A percentile compares a stretch with the other conserved stretches of the same genome.
Conservation (phyloP, 2,113 vertebrate species). For the Odobenus rosmarus region DNA sequence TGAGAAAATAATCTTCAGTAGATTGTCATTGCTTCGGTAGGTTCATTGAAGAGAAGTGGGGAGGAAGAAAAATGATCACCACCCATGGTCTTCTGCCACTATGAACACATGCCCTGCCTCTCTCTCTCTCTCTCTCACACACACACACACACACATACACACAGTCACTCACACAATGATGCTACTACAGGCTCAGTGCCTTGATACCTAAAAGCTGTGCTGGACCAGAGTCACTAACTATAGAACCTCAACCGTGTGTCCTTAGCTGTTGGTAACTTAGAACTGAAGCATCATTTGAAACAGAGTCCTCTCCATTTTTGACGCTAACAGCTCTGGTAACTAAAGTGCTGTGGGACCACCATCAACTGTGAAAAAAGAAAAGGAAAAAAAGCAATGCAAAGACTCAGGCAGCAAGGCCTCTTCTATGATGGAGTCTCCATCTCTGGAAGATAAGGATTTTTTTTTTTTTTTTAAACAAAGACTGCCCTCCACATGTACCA, state of each 20-base stretch:
- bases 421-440: too few relatives aligned
- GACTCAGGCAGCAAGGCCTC: not conserved
- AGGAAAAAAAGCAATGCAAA: rapidly evolving
- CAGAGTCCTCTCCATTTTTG: not conserved
- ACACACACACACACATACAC: not conserved
- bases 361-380: not conserved
- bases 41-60: not conserved
- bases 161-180: not conserved
- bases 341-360: too few relatives aligned
- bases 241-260: not conserved
- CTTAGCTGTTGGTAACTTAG: not conserved
- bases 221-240: not conserved
- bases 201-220: not conserved
- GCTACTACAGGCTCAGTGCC: not conserved
- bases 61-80: not conserved
- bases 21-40: not conserved
- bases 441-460: not conserved
- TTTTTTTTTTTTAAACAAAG: not conserved
- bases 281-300: not conserved
- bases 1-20: constrained; percentile 2
- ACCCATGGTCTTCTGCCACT: not conserved
- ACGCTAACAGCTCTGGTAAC: not conserved
- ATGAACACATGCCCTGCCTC: not conserved
- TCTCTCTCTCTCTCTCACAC: not conserved
- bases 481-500: rapidly evolving